Base-by-base conservation (phyloP, 2,113 vertebrate species). In the Cyprinodon tularosa region DNA sequence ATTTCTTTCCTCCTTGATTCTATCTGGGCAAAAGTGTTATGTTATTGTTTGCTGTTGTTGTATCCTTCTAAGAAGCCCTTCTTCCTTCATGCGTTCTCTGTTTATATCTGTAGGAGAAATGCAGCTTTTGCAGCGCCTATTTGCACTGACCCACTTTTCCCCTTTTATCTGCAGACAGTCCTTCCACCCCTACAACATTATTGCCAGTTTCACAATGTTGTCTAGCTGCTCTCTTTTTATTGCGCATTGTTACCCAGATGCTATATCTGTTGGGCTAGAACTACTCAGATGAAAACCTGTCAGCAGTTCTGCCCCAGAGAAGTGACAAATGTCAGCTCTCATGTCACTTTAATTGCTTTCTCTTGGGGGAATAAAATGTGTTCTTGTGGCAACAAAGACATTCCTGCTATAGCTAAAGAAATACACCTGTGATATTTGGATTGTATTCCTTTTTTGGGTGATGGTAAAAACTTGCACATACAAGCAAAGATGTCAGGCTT, bases 111-210 rank as follows among this genome's bases (percentile, higher is more conserved):
- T 66, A 17, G 65, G 73, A 68, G 20, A 61, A 81, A 69, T 63
- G 48, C 72, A 72, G 57, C 15, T 45, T 10, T 40, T 40, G 22
- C 10, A 17, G n/a, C 57, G 42, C 66, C 17, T 50, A 29, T 42
- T 82, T 3, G 4, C 57, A 36, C 62, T 86, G 82, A 86, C 77
- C 87, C 76, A 74, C 64, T 86, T 90, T 76, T 66, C 63, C 62
- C 22, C 44, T 62, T 44, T 63, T 60, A 20, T 78, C 42, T 73
- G 22, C 61, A 77, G 53, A 80, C 80, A 66, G 37, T 66, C 37
- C 12, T 57, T 53, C 76, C 45, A 36, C 69, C 64, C 36, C 22
- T 12, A 29, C 62, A 62, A 77, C 60, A 80, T 76, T 71, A 60
- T 66, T 79, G 39, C 73, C 62, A 78, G 62, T 66, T 66, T 60